Percentiles rank a stretch among this genome's conserved stretches.
phyloP scores from a whole-genome alignment of 2,113 vertebrate genomes.

The Tinamus guttatus region DNA sequence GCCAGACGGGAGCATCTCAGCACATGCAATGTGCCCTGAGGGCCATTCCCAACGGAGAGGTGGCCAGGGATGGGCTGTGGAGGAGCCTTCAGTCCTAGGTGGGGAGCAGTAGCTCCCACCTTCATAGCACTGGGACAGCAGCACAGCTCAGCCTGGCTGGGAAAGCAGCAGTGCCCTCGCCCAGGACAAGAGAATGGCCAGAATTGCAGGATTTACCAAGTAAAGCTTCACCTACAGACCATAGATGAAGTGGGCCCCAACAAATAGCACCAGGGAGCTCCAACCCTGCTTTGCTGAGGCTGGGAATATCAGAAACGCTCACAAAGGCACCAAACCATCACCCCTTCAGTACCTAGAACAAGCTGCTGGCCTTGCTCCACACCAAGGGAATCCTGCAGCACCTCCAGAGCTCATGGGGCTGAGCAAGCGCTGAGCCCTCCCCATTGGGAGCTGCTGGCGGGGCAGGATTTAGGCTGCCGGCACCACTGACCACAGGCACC shows the following conservation, averaged over 20 bases:
- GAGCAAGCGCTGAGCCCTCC: too few species aligned
- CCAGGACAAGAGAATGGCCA: too few species aligned
- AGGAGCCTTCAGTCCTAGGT: too few species aligned
- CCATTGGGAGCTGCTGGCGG: background rate
- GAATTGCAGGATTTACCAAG: background rate
- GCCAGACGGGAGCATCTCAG: too few species aligned
- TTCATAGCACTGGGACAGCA: too few species aligned
- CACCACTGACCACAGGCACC: background rate
- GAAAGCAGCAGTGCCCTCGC: background rate
- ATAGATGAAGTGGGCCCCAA: background rate
- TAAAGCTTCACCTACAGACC: background rate
- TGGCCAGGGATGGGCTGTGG: too few species aligned
- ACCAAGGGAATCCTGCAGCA: too few species aligned
- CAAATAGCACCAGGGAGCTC: background rate
- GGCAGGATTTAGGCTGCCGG: background rate
- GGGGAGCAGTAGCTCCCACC: too few species aligned
- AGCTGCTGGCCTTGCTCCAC: background rate
- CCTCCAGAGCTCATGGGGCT: background rate
- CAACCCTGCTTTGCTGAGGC: background rate
- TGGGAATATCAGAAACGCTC: background rate
- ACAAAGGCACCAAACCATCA: background rate
- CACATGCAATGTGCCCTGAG: fast-evolving
- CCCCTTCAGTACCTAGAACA: too few species aligned
- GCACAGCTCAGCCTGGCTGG: background rate
- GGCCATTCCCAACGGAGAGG: background rate